Percentiles rank a stretch among this genome's conserved stretches.
Conservation (phyloP, 2,797 vertebrate genomes). For the Coilia nasus region DNA sequence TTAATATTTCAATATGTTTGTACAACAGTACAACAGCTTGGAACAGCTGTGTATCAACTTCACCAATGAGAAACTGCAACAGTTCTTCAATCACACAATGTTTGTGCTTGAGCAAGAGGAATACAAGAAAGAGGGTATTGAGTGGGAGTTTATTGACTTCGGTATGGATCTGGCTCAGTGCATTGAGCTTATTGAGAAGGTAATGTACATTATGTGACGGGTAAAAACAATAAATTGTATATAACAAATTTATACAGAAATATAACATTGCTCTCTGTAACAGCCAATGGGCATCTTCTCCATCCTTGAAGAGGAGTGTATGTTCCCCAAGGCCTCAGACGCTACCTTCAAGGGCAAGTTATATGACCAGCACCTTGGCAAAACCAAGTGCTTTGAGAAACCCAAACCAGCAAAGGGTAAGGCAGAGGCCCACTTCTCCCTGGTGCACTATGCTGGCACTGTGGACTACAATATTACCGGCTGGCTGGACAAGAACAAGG, state of each 20-base stretch:
- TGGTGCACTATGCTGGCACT: constrained; percentile 72
- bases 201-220: too few relatives aligned
- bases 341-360: too few relatives aligned
- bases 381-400: constrained; percentile 64
- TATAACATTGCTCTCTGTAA: background rate
- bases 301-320: too few relatives aligned
- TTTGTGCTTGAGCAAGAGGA: constrained; percentile 77
- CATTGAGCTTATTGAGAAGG: constrained; percentile 86
- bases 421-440: constrained; percentile 53
- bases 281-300: too few relatives aligned
- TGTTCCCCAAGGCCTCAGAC: too few relatives aligned
- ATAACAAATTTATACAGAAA: too few relatives aligned
- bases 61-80: constrained; percentile 83
- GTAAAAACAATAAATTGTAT: constrained; percentile 65
- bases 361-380: constrained; percentile 51
- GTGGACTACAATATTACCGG: constrained; percentile 56
- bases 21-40: too few relatives aligned
- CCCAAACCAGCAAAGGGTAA: too few relatives aligned
- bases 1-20: too few relatives aligned
- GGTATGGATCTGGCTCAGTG: constrained; percentile 71
- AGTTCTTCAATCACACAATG: constrained; percentile 85
- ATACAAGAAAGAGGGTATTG: constrained; percentile 67
- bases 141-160: constrained; percentile 82
- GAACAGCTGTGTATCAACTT: constrained; percentile 74
- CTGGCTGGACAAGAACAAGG: too few relatives aligned